Conservation (phyloP, 2,888 invertebrate species). For the Arenicola marina region DNA sequence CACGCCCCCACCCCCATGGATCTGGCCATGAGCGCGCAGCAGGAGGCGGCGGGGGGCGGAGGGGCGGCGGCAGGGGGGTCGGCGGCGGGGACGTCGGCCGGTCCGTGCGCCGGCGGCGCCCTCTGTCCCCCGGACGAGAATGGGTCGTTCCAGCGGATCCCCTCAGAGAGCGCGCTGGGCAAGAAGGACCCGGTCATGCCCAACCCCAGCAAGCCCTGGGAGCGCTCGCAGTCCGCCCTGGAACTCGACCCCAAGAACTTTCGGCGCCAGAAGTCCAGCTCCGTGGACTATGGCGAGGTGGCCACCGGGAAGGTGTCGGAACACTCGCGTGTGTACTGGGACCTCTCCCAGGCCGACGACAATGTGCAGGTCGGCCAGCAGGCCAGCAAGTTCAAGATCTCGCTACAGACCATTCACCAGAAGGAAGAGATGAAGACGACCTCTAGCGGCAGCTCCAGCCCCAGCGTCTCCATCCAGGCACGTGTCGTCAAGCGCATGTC, state of each 20-base stretch:
- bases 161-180: conserved; percentile 22
- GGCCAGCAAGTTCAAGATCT: conserved; percentile 30
- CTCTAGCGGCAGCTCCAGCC: conserved; percentile 16
- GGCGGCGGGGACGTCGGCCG: too few relatives aligned
- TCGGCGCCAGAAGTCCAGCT: conserved; percentile 8
- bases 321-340: conserved; percentile 56
- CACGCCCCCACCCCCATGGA: too few relatives aligned
- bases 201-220: conserved; percentile 38
- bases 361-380: not conserved
- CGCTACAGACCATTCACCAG: conserved; percentile 56
- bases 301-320: conserved; percentile 42
- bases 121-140: not conserved
- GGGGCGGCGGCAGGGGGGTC: too few relatives aligned
- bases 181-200: not conserved
- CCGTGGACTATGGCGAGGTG: conserved; percentile 11
- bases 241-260: conserved; percentile 23
- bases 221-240: conserved; percentile 53
- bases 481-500: conserved; percentile 32
- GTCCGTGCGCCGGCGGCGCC: not conserved
- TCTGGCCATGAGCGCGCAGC: too few relatives aligned
- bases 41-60: too few relatives aligned
- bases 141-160: conserved; percentile 20
- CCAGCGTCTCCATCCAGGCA: conserved; percentile 33
- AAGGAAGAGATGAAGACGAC: conserved; percentile 44
- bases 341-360: conserved; percentile 51